Conservation (phyloP, 1,140 invertebrate genomes). For the Bombus confusus region DNA sequence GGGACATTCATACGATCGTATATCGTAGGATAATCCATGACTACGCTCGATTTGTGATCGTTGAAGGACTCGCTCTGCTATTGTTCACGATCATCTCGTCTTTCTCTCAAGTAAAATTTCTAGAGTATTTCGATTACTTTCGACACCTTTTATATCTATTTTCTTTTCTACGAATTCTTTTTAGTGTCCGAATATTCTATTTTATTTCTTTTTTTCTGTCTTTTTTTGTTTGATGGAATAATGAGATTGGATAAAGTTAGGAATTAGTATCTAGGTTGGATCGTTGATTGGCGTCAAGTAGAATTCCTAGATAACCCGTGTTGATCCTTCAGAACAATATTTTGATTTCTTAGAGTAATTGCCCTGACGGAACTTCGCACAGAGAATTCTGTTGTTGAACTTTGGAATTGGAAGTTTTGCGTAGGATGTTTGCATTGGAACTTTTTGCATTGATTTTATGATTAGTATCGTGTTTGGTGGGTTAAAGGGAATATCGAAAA, state of each 20-base stretch:
- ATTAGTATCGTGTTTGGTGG: not conserved
- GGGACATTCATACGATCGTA: constrained; percentile 14
- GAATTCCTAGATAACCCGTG: not conserved
- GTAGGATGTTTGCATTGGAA: no score
- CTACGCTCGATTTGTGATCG: constrained; percentile 14
- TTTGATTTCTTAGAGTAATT: not conserved
- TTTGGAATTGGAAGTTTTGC: not conserved
- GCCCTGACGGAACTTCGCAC: not conserved
- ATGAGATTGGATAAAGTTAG: not conserved
- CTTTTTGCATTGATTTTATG: not conserved
- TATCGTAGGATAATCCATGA: constrained; percentile 7
- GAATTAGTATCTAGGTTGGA: not conserved
- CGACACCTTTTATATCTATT: not conserved
- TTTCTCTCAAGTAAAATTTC: not conserved
- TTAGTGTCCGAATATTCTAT: not conserved
- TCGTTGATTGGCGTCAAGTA: not conserved
- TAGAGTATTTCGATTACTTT: not conserved
- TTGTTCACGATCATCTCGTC: not conserved
- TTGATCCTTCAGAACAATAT: not conserved
- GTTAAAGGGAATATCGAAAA: not conserved
- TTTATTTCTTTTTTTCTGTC: not conserved
- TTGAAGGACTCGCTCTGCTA: not conserved
- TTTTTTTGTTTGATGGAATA: not conserved
- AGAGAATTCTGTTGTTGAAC: not conserved
- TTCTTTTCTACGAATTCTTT: not conserved